Evolutionary conservation across 2,888 invertebrate genomes (phyloP).

Genomic region (Meloe dianella): DNA sequence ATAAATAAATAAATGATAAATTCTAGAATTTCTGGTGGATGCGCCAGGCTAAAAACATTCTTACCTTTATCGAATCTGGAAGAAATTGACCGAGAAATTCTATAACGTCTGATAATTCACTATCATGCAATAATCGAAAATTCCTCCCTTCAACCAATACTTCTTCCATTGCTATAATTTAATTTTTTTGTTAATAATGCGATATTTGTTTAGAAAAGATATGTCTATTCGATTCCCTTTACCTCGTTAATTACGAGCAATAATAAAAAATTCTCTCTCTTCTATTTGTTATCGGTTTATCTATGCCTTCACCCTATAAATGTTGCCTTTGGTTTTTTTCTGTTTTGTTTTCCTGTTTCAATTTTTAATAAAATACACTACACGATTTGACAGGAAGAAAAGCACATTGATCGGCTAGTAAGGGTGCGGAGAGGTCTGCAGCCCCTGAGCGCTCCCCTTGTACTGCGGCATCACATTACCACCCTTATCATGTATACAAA

Average conservation of each 20-base stretch:
- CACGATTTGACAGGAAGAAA: conserved; percentile 45
- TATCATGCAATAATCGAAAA: conserved; percentile 85
- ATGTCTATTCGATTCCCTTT: too few species aligned
- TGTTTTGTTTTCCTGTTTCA: background rate
- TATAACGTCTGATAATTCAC: conserved; percentile 83
- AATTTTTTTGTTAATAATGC: background rate
- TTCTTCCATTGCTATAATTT: conserved; percentile 80
- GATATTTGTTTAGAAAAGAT: too few species aligned
- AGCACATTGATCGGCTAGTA: conserved; percentile 56
- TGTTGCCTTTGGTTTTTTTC: too few species aligned
- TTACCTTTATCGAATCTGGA: conserved; percentile 87
- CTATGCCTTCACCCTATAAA: too few species aligned
- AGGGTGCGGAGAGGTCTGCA: conserved; percentile 59
- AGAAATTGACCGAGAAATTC: conserved; percentile 80
- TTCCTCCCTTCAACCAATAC: conserved; percentile 84
- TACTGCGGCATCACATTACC: conserved; percentile 53
- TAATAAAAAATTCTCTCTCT: conserved; percentile 11
- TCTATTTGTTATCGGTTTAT: too few species aligned
- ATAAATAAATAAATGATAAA: background rate
- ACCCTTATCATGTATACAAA: background rate
- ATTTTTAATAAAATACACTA: background rate
- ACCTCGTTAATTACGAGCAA: conserved; percentile 35
- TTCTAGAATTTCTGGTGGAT: conserved; percentile 21
- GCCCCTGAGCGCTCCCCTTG: conserved; percentile 60
- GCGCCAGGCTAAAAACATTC: conserved; percentile 28